Evolutionary conservation across 53 echinoderm and acorn worm species (phyloP), one percentile per base, ranked within the genome.

Genomic region (Patiria pectinifera): DNA sequence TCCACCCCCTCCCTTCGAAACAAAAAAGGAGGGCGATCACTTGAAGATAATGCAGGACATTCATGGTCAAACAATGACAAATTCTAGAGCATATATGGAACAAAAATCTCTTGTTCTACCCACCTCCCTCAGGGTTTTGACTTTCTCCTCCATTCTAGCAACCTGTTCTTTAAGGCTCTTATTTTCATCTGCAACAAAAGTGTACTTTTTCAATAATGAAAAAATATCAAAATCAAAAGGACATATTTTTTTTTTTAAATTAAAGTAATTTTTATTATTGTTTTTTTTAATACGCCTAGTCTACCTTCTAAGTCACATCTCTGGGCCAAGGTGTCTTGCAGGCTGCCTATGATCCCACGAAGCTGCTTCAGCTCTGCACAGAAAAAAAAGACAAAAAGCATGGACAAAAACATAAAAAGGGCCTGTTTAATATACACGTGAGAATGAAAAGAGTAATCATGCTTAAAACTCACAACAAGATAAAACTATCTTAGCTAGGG

Each of bases 291-390:
- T 6, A 53, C 53, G 2, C 53, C 53, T 53, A 2, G 8, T 1
- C 53, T 53, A 53, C 53, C 53, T 84, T 91, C 93, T 19, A 93
- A 60, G 70, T 93, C 62, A 75, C 93, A 93, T 26, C 91, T 58
- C 59, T 77, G 84, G 35, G 62, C 77, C 85, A 93, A 48, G 15
- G 74, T 83, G 78, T 49, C 76, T 22, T 93, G 93, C 35, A 93
- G 93, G 1, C 80, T 85, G 46, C 53, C 66, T 69, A 89, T 62
- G 83, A 93, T 91, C 3, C 63, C 85, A 63, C 26, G 90, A 11
- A 91, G 84, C 69, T 91, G 84, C 14, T 79, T 89, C 53, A 85
- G 26, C 45, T 84, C 93, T 93, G 46, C 61, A 45, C 61, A 76
- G 78, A 35, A 78, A 35, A 35, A 35, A 13, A 22, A 87, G 11